A percentile compares a stretch with the other conserved stretches of the same genome.
Conservation (phyloP, 2,888 invertebrate species). For the Leptopilina myrica region DNA sequence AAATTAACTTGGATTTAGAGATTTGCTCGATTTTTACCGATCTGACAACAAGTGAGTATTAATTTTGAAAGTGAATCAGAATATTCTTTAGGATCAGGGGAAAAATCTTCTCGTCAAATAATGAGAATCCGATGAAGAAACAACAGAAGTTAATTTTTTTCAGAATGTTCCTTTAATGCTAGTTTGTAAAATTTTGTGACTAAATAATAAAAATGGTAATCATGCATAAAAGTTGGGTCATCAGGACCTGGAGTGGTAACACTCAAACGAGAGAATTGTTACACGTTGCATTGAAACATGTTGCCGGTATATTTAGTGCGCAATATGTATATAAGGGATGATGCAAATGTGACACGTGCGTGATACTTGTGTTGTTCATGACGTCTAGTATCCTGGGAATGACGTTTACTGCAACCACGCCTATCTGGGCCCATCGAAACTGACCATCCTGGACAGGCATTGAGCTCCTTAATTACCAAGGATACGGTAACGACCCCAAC, state of each 20-base stretch:
- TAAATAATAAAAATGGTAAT: too few relatives aligned
- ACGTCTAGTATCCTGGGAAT: constrained; percentile 75
- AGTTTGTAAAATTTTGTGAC: too few relatives aligned
- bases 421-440: constrained; percentile 49
- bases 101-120: too few relatives aligned
- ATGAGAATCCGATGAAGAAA: too few relatives aligned
- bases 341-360: constrained; percentile 72
- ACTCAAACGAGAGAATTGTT: constrained; percentile 61
- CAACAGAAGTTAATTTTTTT: too few relatives aligned
- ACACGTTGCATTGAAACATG: constrained; percentile 58
- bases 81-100: too few relatives aligned
- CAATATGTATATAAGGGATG: constrained; percentile 54
- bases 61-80: too few relatives aligned
- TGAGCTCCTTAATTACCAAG: constrained; percentile 69
- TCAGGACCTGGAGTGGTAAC: constrained; percentile 49
- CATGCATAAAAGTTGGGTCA: constrained; percentile 6
- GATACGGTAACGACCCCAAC: constrained; percentile 57
- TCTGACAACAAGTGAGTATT: too few relatives aligned
- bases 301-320: constrained; percentile 48
- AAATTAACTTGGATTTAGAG: too few relatives aligned
- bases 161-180: too few relatives aligned
- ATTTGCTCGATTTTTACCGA: too few relatives aligned
- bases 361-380: constrained; percentile 68
- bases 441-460: constrained; percentile 64
- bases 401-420: constrained; percentile 75